Percentiles rank a stretch among this genome's conserved stretches.
Conservation (phyloP, 1,140 invertebrate species). For the Phocides pigmalion region DNA sequence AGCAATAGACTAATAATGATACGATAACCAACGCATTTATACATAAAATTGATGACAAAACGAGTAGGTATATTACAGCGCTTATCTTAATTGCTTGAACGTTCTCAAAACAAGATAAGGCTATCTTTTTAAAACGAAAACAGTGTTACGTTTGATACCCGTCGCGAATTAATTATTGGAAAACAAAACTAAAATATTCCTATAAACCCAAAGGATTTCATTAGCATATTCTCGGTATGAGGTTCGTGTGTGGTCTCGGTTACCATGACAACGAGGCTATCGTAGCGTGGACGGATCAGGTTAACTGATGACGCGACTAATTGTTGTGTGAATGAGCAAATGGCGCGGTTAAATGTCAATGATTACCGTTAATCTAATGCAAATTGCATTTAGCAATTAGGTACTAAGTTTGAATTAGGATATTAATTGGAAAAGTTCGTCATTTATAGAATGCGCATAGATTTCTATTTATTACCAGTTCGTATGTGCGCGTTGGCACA, state of each 20-base stretch:
- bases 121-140: constrained; percentile 19
- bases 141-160: constrained; percentile 15
- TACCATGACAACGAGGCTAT: constrained; percentile 66
- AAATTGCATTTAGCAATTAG: neutral
- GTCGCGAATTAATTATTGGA: constrained; percentile 19
- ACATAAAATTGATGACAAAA: neutral
- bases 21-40: too few relatives aligned
- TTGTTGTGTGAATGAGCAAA: constrained; percentile 63
- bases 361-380: constrained; percentile 41
- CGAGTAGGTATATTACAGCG: neutral
- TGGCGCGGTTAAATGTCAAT: constrained; percentile 62
- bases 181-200: constrained; percentile 29
- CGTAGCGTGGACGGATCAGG: constrained; percentile 54
- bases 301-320: constrained; percentile 76
- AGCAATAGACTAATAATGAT: too few relatives aligned
- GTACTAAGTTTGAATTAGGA: neutral
- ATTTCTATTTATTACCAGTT: neutral
- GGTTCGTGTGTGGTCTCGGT: constrained; percentile 77
- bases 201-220: constrained; percentile 48
- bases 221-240: constrained; percentile 67
- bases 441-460: neutral
- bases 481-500: too few relatives aligned
- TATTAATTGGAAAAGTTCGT: neutral
- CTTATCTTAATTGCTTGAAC: constrained; percentile 23
- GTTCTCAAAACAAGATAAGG: constrained; percentile 18